Evolutionary conservation across 2,113 vertebrate species (phyloP), one percentile per base, ranked within the genome.

Genomic region (Lontra canadensis): DNA sequence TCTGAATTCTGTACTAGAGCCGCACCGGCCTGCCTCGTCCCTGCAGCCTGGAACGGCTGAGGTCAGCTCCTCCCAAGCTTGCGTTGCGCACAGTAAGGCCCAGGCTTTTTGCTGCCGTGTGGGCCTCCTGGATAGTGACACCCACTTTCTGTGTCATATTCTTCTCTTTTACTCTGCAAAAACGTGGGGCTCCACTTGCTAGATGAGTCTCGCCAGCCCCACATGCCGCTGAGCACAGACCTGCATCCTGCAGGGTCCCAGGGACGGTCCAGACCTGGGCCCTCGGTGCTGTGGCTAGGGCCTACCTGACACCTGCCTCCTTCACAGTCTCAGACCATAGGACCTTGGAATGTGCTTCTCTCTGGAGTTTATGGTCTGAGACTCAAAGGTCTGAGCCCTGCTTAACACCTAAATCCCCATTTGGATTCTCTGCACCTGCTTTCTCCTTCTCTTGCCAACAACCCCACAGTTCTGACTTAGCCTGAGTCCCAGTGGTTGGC

Each of bases 51-150:
- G 23, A 47, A 26, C 0, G 12, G 55, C 65, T 81, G 14, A 49
- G 31, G 31, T 67, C 18, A 12, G 65, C 44, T 0, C 52, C 59
- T 61, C 18, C 63, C 76, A 25, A 39, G 44, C 76, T 25, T n/a
- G 57, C 34, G 55, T 26, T n/a, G 34, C 29, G 2, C 73, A 26
- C 73, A 14, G 11, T 20, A 25, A 76, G 61, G 36, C 61, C 4
- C 0, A 25, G 26, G 8, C 74, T n/a, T 78, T 14, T 12, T 3
- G 0, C 36, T 14, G 4, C 2, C 4, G 7, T 17, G 0, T 10
- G 4, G 34, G 6, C 15, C 39, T 6, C 49, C 42, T 23, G 4
- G 36, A 15, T 3, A 9, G 18, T 21, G 8, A 2, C 18, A 1
- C 12, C 4, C 26, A 3, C 44, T 31, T 65, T 44, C 81, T 65